phyloP scores from a whole-genome alignment of 2,888 invertebrate genomes.

The Polyploca ridens region DNA sequence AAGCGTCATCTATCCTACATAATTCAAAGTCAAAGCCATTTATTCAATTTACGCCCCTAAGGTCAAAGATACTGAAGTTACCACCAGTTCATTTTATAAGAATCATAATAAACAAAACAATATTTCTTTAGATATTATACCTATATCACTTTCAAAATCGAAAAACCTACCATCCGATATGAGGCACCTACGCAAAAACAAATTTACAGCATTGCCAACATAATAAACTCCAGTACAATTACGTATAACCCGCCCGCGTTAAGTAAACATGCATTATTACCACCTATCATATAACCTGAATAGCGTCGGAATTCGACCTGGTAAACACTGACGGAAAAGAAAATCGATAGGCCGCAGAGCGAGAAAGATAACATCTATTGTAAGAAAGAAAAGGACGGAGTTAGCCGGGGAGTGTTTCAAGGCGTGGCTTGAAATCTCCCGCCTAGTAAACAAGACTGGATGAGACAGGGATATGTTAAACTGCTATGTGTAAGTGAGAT shows the following conservation, averaged over 20 bases:
- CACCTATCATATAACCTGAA: conserved; percentile 47
- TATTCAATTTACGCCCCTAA: no score
- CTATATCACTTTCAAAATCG: conserved; percentile 21
- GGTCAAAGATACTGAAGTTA: not conserved
- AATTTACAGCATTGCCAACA: conserved; percentile 24
- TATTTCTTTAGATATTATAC: conserved; percentile 9
- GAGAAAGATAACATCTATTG: conserved; percentile 46
- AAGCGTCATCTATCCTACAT: no score
- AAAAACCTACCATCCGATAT: conserved; percentile 32
- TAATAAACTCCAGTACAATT: conserved; percentile 11
- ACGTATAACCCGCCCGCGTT: conserved; percentile 54
- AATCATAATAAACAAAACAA: conserved; percentile 1
- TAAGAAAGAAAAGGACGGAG: conserved; percentile 56
- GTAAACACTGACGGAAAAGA: conserved; percentile 66
- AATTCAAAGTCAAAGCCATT: no score
- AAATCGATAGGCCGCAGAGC: conserved; percentile 69
- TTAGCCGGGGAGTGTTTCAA: conserved; percentile 52
- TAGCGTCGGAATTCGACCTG: conserved; percentile 65
- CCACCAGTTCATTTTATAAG: not conserved
- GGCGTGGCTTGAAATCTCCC: conserved; percentile 68
- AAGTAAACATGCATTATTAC: conserved; percentile 65
- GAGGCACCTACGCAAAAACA: conserved; percentile 12
- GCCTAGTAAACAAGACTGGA: conserved; percentile 54
- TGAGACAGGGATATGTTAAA: conserved; percentile 37
- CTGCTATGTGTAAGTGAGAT: conserved; percentile 48